Conservation (phyloP, 2,888 invertebrate species). For the Zelleria hepariella region DNA sequence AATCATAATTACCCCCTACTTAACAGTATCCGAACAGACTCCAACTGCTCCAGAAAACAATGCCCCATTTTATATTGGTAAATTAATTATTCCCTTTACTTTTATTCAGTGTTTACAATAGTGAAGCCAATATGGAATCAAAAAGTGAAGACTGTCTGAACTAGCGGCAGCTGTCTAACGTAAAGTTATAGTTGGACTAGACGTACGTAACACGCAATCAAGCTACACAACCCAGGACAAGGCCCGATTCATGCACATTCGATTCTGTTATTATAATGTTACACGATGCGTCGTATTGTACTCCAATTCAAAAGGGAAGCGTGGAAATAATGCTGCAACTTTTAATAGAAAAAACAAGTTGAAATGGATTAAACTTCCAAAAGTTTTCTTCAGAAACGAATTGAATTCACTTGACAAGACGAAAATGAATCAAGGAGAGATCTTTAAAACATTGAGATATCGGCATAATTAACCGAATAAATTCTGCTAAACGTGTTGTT, state of each 20-base stretch:
- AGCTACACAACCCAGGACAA: background rate
- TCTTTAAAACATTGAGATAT: background rate
- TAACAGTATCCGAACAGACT: slow-evolving; percentile 18
- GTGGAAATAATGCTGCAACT: background rate
- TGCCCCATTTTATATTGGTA: slow-evolving; percentile 8
- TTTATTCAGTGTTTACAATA: background rate
- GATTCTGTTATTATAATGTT: background rate
- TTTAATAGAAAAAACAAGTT: background rate
- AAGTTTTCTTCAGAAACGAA: background rate
- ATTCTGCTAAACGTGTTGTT: too few relatives aligned
- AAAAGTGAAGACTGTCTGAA: slow-evolving; percentile 5
- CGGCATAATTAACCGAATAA: background rate
- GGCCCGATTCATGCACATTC: background rate
- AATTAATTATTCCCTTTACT: background rate
- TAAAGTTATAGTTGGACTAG: slow-evolving; percentile 12
- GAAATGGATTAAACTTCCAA: background rate
- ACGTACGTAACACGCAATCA: slow-evolving; percentile 8
- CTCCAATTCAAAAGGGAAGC: background rate
- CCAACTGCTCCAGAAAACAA: slow-evolving; percentile 15
- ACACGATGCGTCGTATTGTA: too few relatives aligned
- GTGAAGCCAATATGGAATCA: slow-evolving; percentile 1
- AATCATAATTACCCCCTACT: slow-evolving; percentile 62
- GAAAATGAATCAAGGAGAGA: background rate
- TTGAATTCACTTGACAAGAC: background rate
- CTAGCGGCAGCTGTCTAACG: slow-evolving; percentile 6